A percentile compares a stretch with the other conserved stretches of the same genome.
phyloP scores from a whole-genome alignment of 2,888 invertebrate species.

The Phragmatobia fuliginosa region DNA sequence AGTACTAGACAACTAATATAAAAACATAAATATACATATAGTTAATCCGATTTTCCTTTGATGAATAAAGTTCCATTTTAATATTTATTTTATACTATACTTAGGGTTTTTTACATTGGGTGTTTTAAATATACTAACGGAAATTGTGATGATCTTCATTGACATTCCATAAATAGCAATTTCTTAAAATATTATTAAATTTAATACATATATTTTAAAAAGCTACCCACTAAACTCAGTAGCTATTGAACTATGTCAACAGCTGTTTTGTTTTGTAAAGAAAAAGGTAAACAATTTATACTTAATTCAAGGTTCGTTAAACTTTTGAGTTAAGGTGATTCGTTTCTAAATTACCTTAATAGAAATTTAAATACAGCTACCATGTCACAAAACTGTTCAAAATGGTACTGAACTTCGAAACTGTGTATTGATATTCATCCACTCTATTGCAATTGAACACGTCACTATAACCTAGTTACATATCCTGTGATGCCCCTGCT shows the following conservation, averaged over 20 bases:
- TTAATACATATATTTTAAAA: too few relatives aligned
- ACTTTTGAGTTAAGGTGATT: not conserved
- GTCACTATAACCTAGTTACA: not conserved
- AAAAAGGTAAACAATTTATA: not conserved
- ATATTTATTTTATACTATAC: not conserved
- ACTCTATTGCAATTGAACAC: constrained; percentile 2
- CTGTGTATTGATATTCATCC: not conserved
- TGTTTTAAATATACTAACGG: too few relatives aligned
- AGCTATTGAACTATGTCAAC: too few relatives aligned
- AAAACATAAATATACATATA: not conserved
- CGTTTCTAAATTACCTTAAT: not conserved
- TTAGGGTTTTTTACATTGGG: not conserved
- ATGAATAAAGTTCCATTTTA: not conserved
- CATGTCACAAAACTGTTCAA: not conserved
- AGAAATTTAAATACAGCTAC: not conserved
- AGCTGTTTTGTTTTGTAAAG: too few relatives aligned
- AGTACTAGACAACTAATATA: too few relatives aligned
- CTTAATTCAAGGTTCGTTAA: not conserved
- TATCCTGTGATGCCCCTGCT: not conserved
- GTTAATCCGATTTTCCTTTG: not conserved
- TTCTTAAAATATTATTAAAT: too few relatives aligned
- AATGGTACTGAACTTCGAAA: not conserved
- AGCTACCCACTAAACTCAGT: too few relatives aligned
- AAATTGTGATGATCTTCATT: too few relatives aligned
- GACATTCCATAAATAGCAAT: too few relatives aligned